Evolutionary conservation across 1,140 invertebrate genomes (phyloP).

Genomic region (Nilaparvata lugens): DNA sequence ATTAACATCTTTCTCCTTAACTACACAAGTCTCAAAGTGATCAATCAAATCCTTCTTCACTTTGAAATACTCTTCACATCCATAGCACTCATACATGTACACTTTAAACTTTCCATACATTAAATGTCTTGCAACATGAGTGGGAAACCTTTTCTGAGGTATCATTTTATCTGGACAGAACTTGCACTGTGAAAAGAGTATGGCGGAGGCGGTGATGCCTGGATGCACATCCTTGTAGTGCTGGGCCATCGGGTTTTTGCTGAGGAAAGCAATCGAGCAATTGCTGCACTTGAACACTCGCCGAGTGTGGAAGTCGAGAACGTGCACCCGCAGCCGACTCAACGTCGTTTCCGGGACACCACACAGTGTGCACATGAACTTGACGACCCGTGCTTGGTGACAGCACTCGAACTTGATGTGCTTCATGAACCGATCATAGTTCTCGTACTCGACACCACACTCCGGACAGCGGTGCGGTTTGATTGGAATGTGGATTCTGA

Average conservation of each 20-base stretch:
- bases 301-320: neutral
- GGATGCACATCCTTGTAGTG: slow-evolving; percentile 7
- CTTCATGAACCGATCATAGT: slow-evolving; percentile 1
- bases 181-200: slow-evolving; percentile 4
- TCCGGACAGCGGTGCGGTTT: slow-evolving; percentile 18
- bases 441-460: slow-evolving; percentile 13
- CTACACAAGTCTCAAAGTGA: neutral
- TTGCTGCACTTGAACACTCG: slow-evolving; percentile 15
- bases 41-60: slow-evolving; percentile 7
- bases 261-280: slow-evolving; percentile 13
- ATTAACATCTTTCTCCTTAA: no score
- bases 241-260: neutral
- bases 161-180: slow-evolving; percentile 15
- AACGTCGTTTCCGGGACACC: neutral
- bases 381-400: slow-evolving; percentile 10
- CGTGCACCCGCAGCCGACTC: neutral
- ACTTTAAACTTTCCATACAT: neutral
- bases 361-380: slow-evolving; percentile 12
- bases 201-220: neutral
- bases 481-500: slow-evolving; percentile 13
- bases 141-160: slow-evolving; percentile 5
- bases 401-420: slow-evolving; percentile 15
- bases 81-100: slow-evolving; percentile 15
- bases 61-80: slow-evolving; percentile 7
- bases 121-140: slow-evolving; percentile 11